Evolutionary conservation across 92 coral and sea anemone species (phyloP).

Genomic region (Bergia sp.): DNA sequence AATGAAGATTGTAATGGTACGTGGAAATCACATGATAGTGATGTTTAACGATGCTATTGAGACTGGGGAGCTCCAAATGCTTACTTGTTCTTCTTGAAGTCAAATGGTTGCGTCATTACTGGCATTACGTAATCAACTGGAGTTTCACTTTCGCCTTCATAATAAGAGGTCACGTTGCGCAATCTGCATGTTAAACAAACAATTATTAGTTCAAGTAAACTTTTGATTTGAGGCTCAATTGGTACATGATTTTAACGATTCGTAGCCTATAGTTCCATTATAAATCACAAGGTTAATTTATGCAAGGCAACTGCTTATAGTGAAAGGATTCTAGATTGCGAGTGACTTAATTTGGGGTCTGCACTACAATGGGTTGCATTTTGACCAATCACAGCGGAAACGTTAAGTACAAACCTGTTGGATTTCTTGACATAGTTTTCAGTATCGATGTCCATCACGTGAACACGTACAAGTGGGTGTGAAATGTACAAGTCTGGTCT

Average conservation of each 20-base stretch:
- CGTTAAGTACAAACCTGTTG: conserved; percentile 59
- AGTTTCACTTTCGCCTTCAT: conserved; percentile 73
- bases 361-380: neutral
- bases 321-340: neutral
- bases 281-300: neutral
- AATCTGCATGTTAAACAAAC: conserved; percentile 48
- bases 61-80: neutral
- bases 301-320: neutral
- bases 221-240: neutral
- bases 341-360: neutral
- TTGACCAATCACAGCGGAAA: neutral
- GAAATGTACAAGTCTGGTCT: conserved; percentile 85
- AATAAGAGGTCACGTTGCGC: conserved; percentile 92
- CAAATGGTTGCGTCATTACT: conserved; percentile 97
- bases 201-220: neutral
- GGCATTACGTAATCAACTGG: conserved; percentile 92
- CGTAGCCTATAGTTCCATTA: neutral
- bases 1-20: too few relatives aligned
- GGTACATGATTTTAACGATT: too few relatives aligned
- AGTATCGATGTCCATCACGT: conserved; percentile 89
- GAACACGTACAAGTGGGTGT: conserved; percentile 96
- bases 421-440: conserved; percentile 95
- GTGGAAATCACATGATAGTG: too few relatives aligned
- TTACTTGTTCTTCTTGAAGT: conserved; percentile 94
- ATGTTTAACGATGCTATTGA: too few relatives aligned